Base-by-base conservation (phyloP, 2,888 invertebrate species). In the Troides oblongomaculatus region DNA sequence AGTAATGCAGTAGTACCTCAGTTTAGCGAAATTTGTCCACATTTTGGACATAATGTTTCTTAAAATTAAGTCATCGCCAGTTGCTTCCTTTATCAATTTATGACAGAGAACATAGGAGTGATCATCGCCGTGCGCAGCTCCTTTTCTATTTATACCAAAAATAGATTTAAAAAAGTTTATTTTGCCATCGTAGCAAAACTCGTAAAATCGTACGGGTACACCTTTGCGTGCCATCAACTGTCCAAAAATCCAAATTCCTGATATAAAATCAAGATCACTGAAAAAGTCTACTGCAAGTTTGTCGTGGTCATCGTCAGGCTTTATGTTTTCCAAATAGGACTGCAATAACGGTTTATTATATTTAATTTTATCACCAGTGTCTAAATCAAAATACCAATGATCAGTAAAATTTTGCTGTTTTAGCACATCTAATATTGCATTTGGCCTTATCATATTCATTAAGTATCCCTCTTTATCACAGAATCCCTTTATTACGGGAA, bases 401-500 rank as follows among this genome's bases (percentile, higher is more conserved):
- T 78, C 73, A 5, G 72, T 56, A 65, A 81, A 82, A 5, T 78
- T 74, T 59, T 77, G 79, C 6, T 75, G 73, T 8, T 76, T 73
- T 23, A 78, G 74, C 1, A 84, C 60, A 60, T 80, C 74, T 64
- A 77, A 72, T 1, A 82, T 65, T 62, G 74, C 74, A 5, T 74
- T 70, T 1, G 80, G 76, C 67, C 81, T 82, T 39, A 79, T 72
- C 62, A 75, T 53, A 30, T 66, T 72, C 77, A 87, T 84, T 30
- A 88, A 75, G 17, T 87, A 78, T 1, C 93, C 93, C 77, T 94
- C 93, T 2, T 79, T 83, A 1, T 86, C 83, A 71, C 88, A 92
- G 72, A 93, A 92, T 23, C 93, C 93, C 81, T 89, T 87, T 23
- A 93, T 83, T 1, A 88, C 74, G 0, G 93, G 93, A 30, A 93